phyloP scores from a whole-genome alignment of 2,113 vertebrate species.

The Cyrtonyx montezumae region DNA sequence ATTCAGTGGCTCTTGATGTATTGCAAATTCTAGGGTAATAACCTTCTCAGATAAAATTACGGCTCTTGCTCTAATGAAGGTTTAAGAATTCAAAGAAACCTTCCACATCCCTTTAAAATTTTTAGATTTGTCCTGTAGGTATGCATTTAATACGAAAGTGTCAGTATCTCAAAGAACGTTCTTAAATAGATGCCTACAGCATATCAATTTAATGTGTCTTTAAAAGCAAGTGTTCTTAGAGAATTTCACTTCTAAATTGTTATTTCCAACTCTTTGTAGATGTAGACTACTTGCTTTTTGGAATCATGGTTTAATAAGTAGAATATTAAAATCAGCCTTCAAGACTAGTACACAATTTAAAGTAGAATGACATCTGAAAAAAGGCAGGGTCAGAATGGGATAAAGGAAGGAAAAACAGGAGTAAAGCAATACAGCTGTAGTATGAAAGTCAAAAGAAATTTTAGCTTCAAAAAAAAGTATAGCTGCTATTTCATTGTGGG shows the following conservation, averaged over 20 bases:
- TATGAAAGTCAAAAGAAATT: neutral
- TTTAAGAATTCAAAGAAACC: neutral
- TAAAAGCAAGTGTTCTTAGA: neutral
- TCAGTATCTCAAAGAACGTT: neutral
- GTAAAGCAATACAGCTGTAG: neutral
- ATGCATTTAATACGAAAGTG: neutral
- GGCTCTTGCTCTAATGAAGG: neutral
- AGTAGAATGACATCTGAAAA: neutral
- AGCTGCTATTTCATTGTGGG: neutral
- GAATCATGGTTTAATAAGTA: neutral
- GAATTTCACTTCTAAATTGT: neutral
- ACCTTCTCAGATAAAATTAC: neutral
- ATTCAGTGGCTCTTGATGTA: neutral
- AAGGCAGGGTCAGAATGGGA: neutral
- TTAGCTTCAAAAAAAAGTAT: neutral
- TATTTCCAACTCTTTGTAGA: rapidly evolving
- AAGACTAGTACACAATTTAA: neutral
- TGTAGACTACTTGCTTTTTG: neutral
- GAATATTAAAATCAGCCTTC: neutral
- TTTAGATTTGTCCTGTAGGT: neutral
- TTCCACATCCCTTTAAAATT: neutral
- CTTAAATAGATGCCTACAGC: neutral
- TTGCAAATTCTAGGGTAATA: neutral
- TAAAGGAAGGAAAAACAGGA: neutral
- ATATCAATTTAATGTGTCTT: neutral